Base-by-base conservation (phyloP, 2,888 invertebrate genomes). In the Apodemia zela region DNA sequence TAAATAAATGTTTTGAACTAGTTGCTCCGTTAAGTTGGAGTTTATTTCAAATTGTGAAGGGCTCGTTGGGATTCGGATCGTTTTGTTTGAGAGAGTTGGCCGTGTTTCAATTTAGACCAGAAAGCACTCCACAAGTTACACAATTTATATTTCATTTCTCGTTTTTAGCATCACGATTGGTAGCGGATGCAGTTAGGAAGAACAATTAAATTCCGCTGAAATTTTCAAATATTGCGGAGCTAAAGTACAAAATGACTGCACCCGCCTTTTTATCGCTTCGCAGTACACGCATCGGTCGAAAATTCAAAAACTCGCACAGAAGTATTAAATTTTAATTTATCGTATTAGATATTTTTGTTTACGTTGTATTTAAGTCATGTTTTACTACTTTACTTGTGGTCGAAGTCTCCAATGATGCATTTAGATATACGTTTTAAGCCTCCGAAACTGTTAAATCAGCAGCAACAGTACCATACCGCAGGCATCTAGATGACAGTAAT, bases 111-210 rank as follows among this genome's bases (percentile, higher is more conserved):
- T 45, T 45, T 45, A 6, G 6, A 45, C 6, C n/a, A n/a, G n/a
- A 45, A 15, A 15, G 11, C 45, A n/a, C n/a, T 45, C n/a, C 5
- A n/a, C 15, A 45, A 45, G 15, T 45, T 45, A n/a, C n/a, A 11
- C 6, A 45, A 45, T n/a, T n/a, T 45, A 45, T n/a, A 45, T 45
- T 15, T 45, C 6, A 15, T 45, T 45, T 45, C 15, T 45, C n/a
- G 15, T 72, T 84, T 84, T 61, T 88, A 89, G 89, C 89, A 69
- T 70, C 78, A 68, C 87, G 85, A 72, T 67, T 84, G 68, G 83
- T 89, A 72, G 75, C 82, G 65, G 88, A 88, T 67, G 82, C 77
- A 65, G 75, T 88, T 65, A 79, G 81, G 71, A 90, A 89, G 80
- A 75, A 72, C 72, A 77, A 85, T 67, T 89, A 87, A 83, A 74